Base-by-base conservation (phyloP, 2,797 vertebrate genomes). In the Bradypus variegatus region DNA sequence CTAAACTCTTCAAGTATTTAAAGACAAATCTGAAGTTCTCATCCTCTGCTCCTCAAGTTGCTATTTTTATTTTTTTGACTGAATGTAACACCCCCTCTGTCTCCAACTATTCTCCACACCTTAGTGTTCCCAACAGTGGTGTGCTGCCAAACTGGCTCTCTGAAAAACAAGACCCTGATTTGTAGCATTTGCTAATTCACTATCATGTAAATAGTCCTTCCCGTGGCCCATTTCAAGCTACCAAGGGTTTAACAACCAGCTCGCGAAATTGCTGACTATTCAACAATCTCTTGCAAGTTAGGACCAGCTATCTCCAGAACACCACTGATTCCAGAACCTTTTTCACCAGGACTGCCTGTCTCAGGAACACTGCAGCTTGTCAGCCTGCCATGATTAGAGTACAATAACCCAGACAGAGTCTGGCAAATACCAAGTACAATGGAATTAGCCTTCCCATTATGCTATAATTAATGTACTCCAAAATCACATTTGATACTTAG, bases 371-470 rank as follows among this genome's bases (percentile, higher is more conserved):
- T 78, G 78, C 55, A 91, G 41, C 75, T 94, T 91, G 91, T 83
- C 79, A 95, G 79, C 48, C 86, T 82, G 86, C 79, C 86, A 81
- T 87, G 64, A 45, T 93, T 55, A 91, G 91, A 91, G 41, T 82
- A 91, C 50, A 91, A 45, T 69, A 92, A 92, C 50, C 38, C 82
- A 93, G 92, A 92, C 58, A 81, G 48, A 88, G 79, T 84, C 89
- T 93, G 88, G 90, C 69, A 92, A 78, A 64, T 87, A 92, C 92
- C 81, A 91, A 92, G 69, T 84, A 81, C 90, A 93, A 81, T 73
- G 58, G 90, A 93, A 93, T 93, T 95, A 92, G 82, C 79, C 41
- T 94, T 88, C 64, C 41, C 55, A 91, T 94, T 90, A 91, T 69
- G 87, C 55, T 88, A 81, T 81, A 93, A 93, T 91, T 94, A 95